A percentile compares a stretch with the other conserved stretches of the same genome.
Evolutionary conservation across 2,113 vertebrate genomes (phyloP).

Genomic region (Terrapene triunguis): DNA sequence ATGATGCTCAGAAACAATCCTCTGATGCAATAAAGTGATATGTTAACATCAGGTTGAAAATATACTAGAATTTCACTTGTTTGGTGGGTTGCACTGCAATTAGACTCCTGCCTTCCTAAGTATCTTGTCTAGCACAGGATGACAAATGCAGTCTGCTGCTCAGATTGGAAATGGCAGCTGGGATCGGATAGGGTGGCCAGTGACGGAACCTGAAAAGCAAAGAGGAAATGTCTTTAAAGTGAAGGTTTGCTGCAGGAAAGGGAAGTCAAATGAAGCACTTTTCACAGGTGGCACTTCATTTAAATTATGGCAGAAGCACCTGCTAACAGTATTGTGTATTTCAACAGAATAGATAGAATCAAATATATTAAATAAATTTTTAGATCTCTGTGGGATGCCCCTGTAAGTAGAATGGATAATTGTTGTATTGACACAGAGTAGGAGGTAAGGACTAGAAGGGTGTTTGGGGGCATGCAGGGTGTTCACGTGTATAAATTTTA

Average conservation of each 20-base stretch:
- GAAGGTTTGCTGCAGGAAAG: background rate
- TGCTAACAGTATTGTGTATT: slow-evolving; percentile 12
- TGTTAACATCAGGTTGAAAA: background rate
- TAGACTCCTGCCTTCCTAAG: background rate
- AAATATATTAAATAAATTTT: slow-evolving; percentile 29
- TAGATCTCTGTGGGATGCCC: background rate
- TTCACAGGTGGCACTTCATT: background rate
- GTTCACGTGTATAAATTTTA: background rate
- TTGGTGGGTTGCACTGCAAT: background rate
- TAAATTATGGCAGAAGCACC: background rate
- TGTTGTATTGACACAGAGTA: background rate
- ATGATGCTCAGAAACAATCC: background rate
- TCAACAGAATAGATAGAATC: background rate
- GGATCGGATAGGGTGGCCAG: background rate
- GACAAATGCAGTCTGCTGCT: background rate
- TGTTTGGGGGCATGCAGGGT: background rate
- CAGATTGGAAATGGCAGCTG: background rate
- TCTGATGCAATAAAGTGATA: accelerated
- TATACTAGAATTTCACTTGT: background rate
- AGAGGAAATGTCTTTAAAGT: background rate
- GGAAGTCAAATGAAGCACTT: background rate
- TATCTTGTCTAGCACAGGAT: background rate
- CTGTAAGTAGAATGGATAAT: background rate
- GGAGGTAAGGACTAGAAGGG: background rate
- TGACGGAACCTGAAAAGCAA: background rate